Conservation (phyloP, 2,113 vertebrate species). For the Microcebus lehilahytsara region DNA sequence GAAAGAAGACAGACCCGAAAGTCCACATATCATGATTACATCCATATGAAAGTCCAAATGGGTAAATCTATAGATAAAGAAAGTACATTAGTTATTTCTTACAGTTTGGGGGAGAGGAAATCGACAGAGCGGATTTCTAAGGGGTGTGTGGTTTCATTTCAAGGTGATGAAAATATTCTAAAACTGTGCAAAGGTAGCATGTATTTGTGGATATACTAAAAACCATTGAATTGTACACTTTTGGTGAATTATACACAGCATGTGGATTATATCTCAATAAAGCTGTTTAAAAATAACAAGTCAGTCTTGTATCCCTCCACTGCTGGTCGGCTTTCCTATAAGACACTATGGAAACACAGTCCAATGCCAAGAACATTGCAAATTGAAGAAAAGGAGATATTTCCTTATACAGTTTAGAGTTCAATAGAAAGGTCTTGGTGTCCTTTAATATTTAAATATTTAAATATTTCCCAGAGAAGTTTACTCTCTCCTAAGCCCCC, state of each 20-base stretch:
- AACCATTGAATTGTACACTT: not conserved
- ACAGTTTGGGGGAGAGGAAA: not conserved
- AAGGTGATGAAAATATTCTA: not conserved
- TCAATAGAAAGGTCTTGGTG: not conserved
- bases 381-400: not conserved
- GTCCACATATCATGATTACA: not conserved
- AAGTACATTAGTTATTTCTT: not conserved
- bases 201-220: not conserved
- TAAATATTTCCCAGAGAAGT: not conserved
- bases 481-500: not conserved
- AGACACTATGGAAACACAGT: fast-evolving
- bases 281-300: not conserved
- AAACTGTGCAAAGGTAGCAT: not conserved
- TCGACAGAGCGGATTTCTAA: not conserved
- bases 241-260: not conserved
- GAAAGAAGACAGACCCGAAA: not conserved
- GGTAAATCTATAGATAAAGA: not conserved
- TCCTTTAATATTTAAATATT: too few relatives aligned
- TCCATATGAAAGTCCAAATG: not conserved
- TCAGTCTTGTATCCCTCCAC: not conserved
- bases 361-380: not conserved
- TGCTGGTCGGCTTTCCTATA: not conserved
- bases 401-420: not conserved
- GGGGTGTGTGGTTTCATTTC: not conserved
- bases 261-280: not conserved